Percentiles rank a stretch among this genome's conserved stretches.
phyloP scores from a whole-genome alignment of 2,888 invertebrate genomes.

The Megaustenia siamemsis region DNA sequence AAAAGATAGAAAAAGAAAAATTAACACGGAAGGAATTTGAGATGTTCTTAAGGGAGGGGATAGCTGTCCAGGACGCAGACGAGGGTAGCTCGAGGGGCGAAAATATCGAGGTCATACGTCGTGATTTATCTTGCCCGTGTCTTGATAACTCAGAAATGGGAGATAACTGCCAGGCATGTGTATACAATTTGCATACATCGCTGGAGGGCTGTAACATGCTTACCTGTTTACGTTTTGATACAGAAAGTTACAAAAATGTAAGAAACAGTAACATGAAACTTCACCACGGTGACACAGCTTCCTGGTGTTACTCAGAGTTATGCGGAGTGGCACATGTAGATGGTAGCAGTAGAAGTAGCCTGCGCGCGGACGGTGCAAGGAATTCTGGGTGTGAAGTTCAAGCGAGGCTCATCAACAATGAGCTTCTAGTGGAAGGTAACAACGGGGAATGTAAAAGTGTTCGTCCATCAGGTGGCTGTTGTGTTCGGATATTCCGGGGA shows the following conservation, averaged over 20 bases:
- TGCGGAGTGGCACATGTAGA: too few species aligned
- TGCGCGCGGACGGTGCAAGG: too few species aligned
- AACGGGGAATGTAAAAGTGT: too few species aligned
- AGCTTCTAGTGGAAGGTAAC: too few species aligned
- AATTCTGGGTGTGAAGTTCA: too few species aligned
- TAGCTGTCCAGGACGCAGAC: background rate
- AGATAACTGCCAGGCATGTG: background rate
- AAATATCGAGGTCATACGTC: background rate
- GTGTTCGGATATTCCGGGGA: too few species aligned
- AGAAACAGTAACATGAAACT: too few species aligned
- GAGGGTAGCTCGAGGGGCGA: background rate
- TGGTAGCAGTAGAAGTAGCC: too few species aligned
- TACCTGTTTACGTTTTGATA: background rate
- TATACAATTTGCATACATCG: background rate
- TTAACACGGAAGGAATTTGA: background rate
- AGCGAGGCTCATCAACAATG: too few species aligned
- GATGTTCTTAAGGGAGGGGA: background rate
- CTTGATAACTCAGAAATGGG: conserved; percentile 24
- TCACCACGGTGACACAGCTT: too few species aligned
- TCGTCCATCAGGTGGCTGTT: too few species aligned
- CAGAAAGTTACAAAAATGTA: background rate
- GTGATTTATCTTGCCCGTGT: conserved; percentile 2
- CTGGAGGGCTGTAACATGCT: background rate
- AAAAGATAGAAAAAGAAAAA: background rate
- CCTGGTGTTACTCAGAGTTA: too few species aligned